Evolutionary conservation across 2,797 vertebrate species (phyloP).

Genomic region (Danio tinwini): DNA sequence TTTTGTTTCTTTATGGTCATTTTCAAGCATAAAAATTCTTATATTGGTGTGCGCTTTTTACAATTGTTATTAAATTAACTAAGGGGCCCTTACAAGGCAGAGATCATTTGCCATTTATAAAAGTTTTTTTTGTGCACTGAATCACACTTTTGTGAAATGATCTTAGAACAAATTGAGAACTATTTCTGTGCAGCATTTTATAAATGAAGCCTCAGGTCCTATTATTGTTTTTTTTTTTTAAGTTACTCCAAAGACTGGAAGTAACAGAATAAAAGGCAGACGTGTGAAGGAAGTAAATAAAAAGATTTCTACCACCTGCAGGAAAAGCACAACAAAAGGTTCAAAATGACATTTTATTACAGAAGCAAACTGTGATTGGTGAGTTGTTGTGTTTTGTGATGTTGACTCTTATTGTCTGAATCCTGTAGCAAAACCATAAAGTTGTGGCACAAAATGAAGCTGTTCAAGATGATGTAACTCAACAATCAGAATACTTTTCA

Average conservation of each 20-base stretch:
- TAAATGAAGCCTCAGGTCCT: too few relatives aligned
- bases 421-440: conserved; percentile 64
- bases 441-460: conserved; percentile 53
- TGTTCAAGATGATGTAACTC: neutral
- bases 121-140: too few relatives aligned
- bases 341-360: neutral
- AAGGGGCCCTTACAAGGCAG: too few relatives aligned
- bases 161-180: too few relatives aligned
- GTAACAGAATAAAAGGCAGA: conserved; percentile 13
- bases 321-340: conserved; percentile 47
- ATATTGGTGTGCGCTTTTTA: too few relatives aligned
- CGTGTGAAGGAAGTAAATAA: conserved; percentile 11
- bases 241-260: neutral
- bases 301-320: conserved; percentile 26
- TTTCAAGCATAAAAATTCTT: too few relatives aligned
- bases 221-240: neutral
- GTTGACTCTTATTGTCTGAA: neutral
- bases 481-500: neutral
- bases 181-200: too few relatives aligned
- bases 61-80: too few relatives aligned
- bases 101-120: too few relatives aligned
- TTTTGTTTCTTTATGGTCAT: too few relatives aligned
- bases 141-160: too few relatives aligned
- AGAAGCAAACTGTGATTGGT: neutral
- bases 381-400: neutral